Evolutionary conservation across 2,888 invertebrate genomes (phyloP), one percentile per base, ranked within the genome.

Genomic region (Thecocarcelia acutangulata): DNA sequence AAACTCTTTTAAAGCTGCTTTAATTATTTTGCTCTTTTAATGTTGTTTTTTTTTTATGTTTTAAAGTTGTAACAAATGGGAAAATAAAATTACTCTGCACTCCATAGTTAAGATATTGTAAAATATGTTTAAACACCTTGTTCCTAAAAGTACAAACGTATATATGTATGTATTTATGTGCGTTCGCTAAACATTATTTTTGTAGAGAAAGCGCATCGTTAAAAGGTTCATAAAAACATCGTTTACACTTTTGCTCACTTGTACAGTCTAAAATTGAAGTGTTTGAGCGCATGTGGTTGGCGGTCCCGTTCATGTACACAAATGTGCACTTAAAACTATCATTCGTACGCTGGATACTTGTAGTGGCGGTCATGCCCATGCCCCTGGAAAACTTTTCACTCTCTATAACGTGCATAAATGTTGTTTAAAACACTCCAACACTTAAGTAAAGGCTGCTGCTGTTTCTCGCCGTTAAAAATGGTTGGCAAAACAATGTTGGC

Each of bases 381-480:
- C 21, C 40, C 61, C 24, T 68, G 9, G n/a, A 69, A 75, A 44
- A 50, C 28, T 42, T 61, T 52, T 8, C 54, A 40, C 44, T 59
- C 52, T 56, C 37, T 37, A 19, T 4, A 54, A 1, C 8, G 54
- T 56, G 15, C 37, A 44, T 58, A 9, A 40, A 42, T 58, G 44
- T 70, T 42, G 56, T 50, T 64, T 46, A 69, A 74, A 75, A 80
- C 80, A 80, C 80, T 70, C 75, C 58, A 64, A 52, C 69, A 56
- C 58, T 69, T 69, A 48, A 5, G 64, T 21, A 63, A 70, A 28
- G 28, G 40, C 70, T 64, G 77, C 48, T 77, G 77, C 28, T 77
- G 70, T 33, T 3, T 1, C 28, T 63, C 28, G 15, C 11, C 12
- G 59, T 59, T 44, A 37, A 58, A 50, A 58, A 40, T 3, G 33